phyloP scores from a whole-genome alignment of 1,140 invertebrate species.

The Forficula auricularia region DNA sequence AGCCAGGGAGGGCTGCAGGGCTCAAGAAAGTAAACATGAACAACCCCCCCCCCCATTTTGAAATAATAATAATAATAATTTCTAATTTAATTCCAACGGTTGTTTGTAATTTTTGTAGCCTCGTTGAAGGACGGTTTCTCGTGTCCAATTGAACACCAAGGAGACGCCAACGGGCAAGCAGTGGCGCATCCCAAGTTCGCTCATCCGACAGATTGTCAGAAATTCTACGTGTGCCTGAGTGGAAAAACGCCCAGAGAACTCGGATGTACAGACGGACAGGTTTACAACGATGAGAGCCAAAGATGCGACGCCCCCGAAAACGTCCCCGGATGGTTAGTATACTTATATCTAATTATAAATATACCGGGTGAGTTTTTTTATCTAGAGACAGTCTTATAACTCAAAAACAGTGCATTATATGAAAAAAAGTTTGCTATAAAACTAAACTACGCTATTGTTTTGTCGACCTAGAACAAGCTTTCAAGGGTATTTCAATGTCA shows the following conservation, averaged over 20 bases:
- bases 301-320: conserved; percentile 73
- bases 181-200: conserved; percentile 74
- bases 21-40: conserved; percentile 18
- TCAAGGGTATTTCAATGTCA: too few relatives aligned
- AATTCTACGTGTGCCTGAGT: conserved; percentile 77
- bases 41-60: too few relatives aligned
- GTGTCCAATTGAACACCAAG: conserved; percentile 50
- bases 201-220: conserved; percentile 71
- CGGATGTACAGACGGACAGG: conserved; percentile 65
- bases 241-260: conserved; percentile 67
- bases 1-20: conserved; percentile 49
- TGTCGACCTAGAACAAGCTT: too few relatives aligned
- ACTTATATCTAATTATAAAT: conserved; percentile 5
- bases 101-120: conserved; percentile 13
- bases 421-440: too few relatives aligned
- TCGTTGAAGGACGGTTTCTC: conserved; percentile 63
- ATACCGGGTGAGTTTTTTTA: too few relatives aligned
- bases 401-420: too few relatives aligned
- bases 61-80: neutral
- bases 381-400: too few relatives aligned
- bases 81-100: conserved; percentile 3
- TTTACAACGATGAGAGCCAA: conserved; percentile 66
- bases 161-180: conserved; percentile 45
- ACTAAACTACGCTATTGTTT: too few relatives aligned
- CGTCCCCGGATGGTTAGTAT: conserved; percentile 63